Base-by-base conservation (phyloP, 2,113 vertebrate species). In the Tragelaphus scriptus region DNA sequence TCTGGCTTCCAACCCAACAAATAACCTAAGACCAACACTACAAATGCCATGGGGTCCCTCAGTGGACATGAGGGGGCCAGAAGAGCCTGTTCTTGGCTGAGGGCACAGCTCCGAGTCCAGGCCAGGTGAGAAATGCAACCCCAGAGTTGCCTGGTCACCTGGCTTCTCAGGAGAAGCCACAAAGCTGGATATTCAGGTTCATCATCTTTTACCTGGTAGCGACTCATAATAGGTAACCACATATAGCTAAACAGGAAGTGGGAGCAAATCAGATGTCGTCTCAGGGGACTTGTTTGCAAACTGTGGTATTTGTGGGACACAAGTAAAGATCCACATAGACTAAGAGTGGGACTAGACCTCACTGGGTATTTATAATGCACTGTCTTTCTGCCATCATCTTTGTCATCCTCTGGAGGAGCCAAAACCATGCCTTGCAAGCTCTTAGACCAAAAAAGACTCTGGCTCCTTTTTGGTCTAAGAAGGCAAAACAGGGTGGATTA, bases 121-220 rank as follows among this genome's bases (percentile, higher is more conserved):
- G 13, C 40, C 47, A 49, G 55, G 28, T 55, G 25, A 36, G 53
- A 53, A 85, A 51, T 0, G 15, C 51, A 23, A 40, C 28, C 82
- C 56, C 1, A 4, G 36, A 1, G 0, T 19, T 14, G 26, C 53
- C 14, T 36, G 10, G 59, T 49, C 12, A 85, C 32, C 68, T 51
- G 51, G 44, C 55, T 53, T 94, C 88, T 82, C 44, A 56, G 51
- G 47, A 80, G n/a, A 84, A 88, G 47, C 59, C n/a, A 7, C 21
- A 53, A 86, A 86, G 56, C 12, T 55, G 21, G 58, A 56, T 71
- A 51, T 71, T 68, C 44, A 71, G 44, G 88, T 40, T 55, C 19
- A 61, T 47, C 12, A 3, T 56, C 44, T 79, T 56, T 55, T 88
- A 81, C 59, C 25, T 19, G 7, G 49, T 21, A 65, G 56, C 25